Base-by-base conservation (phyloP, 2,113 vertebrate species). In the Galemys pyrenaicus region DNA sequence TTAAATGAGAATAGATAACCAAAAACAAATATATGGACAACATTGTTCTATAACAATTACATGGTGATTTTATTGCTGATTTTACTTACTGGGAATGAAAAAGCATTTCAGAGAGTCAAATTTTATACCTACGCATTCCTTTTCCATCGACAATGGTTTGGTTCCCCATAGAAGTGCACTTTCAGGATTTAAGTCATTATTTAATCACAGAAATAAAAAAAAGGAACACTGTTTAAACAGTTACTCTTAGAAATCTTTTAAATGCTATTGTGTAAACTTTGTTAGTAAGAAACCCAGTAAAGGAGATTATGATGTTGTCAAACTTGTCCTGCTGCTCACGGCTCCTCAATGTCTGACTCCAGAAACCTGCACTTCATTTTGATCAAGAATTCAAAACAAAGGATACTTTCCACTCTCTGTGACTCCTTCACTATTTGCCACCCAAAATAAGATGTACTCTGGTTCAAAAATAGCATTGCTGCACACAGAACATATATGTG, bases 241-340 rank as follows among this genome's bases (percentile, higher is more conserved):
- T 22, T 11, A 19, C 30, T 56, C 17, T 8, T n/a, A 19, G 4
- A 20, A 41, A 30, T 8, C 1, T 67, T 39, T 39, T 70, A 10
- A 22, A 4, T 26, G 46, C 51, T 79, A 6, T 78, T 79, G 20
- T 73, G 73, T 39, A 94, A 81, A 37, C 10, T 17, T 62, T 44
- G 15, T 60, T 46, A 2, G 80, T 77, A 77, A 77, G 92, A 95
- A 92, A 95, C 37, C 11, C 68, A 71, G 37, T 22, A 44, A 71
- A 71, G 37, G 70, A 71, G 46, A 19, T 8, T 1, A 3, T 6
- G 28, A 41, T 32, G 73, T 20, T 77, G 89, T 70, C 73, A 56
- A 41, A 91, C 82, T 58, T 1, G 32, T 37, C 89, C 89, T 73
- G 56, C 39, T 78, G n/a, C 81, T 49, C 19, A 15, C 24, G 24